Evolutionary conservation across 2,113 vertebrate species (phyloP).

Genomic region (Sturnus vulgaris): DNA sequence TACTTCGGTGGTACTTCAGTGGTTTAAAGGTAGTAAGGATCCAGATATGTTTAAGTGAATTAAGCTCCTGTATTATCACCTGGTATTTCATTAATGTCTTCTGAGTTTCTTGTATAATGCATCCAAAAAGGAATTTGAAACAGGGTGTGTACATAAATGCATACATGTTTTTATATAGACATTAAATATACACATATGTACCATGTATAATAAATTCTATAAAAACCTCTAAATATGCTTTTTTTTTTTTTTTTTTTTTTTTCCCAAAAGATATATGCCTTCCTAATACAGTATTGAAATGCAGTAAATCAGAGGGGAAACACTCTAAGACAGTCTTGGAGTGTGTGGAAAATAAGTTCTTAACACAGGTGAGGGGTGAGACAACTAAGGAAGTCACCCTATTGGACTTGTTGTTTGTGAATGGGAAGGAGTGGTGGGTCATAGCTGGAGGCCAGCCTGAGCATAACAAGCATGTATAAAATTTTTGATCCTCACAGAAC

Average conservation of each 20-base stretch:
- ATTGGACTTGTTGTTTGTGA: neutral
- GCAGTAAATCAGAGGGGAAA: neutral
- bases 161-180: fast-evolving
- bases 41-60: neutral
- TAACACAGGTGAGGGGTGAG: neutral
- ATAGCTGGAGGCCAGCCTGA: neutral
- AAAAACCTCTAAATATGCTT: neutral
- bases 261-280: neutral
- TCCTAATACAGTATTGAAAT: neutral
- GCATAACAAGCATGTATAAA: neutral
- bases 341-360: neutral
- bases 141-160: fast-evolving
- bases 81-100: neutral
- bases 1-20: neutral
- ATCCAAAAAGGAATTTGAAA: neutral
- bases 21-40: neutral
- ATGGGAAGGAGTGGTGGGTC: fast-evolving
- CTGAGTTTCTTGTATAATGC: neutral
- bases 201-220: neutral
- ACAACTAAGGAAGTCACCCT: neutral
- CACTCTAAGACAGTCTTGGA: neutral
- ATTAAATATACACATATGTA: neutral
- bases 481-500: neutral
- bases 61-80: neutral
- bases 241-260: neutral